Conservation (phyloP, 2,797 vertebrate species). For the Enteromius thamalakanensis region DNA sequence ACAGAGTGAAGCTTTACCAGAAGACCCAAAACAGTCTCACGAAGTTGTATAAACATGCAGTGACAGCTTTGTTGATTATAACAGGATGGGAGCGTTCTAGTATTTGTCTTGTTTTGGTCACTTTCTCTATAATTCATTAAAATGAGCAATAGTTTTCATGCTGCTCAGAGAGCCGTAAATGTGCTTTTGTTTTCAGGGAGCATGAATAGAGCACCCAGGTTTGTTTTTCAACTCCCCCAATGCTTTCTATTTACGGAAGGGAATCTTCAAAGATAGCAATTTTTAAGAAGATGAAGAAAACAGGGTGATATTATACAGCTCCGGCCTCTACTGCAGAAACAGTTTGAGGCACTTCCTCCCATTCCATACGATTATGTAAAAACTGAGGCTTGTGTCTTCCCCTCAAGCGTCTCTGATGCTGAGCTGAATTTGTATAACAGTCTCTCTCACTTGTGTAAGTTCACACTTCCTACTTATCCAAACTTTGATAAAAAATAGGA, state of each 20-base stretch:
- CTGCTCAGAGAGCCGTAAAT: neutral
- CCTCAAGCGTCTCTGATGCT: conserved; percentile 3
- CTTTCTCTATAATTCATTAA: neutral
- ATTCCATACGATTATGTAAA: conserved; percentile 24
- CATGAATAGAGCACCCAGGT: neutral
- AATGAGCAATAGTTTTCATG: neutral
- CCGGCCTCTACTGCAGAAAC: conserved; percentile 12
- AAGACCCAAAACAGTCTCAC: neutral
- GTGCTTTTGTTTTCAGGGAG: conserved; percentile 12
- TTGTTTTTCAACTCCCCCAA: conserved; percentile 9
- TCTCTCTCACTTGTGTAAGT: neutral
- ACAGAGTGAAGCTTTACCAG: neutral
- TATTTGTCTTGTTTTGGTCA: neutral
- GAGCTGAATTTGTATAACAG: conserved; percentile 1
- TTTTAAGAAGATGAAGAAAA: conserved; percentile 32
- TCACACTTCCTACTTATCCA: conserved; percentile 25
- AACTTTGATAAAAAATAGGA: conserved; percentile 46
- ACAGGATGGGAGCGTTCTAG: neutral
- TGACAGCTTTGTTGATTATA: neutral
- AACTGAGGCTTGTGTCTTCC: neutral
- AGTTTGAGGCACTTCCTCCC: conserved; percentile 20
- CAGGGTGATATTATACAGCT: conserved; percentile 36
- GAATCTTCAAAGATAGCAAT: conserved; percentile 29
- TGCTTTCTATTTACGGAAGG: conserved; percentile 40
- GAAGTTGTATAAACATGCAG: neutral